Conservation (phyloP, 2,888 invertebrate genomes). For the Dione juno region DNA sequence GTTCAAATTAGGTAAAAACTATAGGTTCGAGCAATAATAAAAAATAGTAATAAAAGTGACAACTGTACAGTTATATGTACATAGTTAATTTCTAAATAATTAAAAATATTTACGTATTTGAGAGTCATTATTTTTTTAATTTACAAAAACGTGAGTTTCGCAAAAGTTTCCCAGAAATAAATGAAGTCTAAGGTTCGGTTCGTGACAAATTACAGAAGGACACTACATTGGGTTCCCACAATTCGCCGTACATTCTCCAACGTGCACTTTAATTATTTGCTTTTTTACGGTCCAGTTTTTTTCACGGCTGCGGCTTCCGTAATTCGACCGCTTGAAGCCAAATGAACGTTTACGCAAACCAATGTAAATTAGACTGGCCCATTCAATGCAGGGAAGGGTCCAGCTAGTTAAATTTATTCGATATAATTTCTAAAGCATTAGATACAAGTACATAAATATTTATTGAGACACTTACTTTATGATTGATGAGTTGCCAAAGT, state of each 20-base stretch:
- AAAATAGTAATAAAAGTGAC: too few species aligned
- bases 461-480: conserved; percentile 36
- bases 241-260: conserved; percentile 30
- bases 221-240: conserved; percentile 25
- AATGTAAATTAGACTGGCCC: conserved; percentile 46
- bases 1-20: too few species aligned
- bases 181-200: conserved; percentile 15
- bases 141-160: background rate
- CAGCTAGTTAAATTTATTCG: conserved; percentile 39
- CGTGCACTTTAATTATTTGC: conserved; percentile 35
- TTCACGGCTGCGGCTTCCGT: conserved; percentile 39
- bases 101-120: background rate
- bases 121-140: background rate
- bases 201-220: conserved; percentile 36
- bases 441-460: conserved; percentile 35
- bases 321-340: conserved; percentile 29
- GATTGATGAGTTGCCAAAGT: background rate
- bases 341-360: conserved; percentile 45
- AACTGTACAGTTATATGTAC: too few species aligned
- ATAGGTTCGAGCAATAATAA: too few species aligned
- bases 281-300: conserved; percentile 34
- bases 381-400: conserved; percentile 44
- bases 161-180: background rate
- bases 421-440: conserved; percentile 43
- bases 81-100: too few species aligned